Conservation (phyloP, 2,888 invertebrate genomes). For the Lagria hirta region DNA sequence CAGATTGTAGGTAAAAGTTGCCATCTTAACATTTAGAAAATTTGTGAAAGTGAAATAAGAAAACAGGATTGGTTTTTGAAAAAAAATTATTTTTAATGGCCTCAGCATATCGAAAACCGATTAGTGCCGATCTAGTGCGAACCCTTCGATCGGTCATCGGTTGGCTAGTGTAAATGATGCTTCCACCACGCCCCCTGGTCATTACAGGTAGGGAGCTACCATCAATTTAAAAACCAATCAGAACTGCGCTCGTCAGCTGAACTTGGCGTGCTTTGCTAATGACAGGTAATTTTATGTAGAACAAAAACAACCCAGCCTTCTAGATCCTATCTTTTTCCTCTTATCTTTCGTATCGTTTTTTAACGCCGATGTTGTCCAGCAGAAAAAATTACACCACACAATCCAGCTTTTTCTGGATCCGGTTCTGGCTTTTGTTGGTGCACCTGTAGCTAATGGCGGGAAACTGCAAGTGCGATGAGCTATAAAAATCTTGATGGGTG, state of each 20-base stretch:
- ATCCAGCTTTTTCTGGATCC: no score
- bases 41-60: no score
- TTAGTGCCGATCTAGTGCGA: conserved; percentile 45
- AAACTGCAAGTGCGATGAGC: no score
- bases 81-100: no score
- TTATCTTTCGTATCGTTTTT: conserved; percentile 27
- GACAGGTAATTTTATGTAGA: conserved; percentile 48
- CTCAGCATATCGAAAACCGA: conserved; percentile 51
- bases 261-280: conserved; percentile 48
- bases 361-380: no score
- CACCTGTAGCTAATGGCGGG: no score
- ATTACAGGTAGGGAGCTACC: conserved; percentile 55
- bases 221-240: conserved; percentile 56
- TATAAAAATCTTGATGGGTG: no score
- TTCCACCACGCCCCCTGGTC: conserved; percentile 53
- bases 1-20: no score
- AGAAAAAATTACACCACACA: no score
- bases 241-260: conserved; percentile 49
- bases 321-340: conserved; percentile 41
- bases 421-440: no score
- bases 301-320: conserved; percentile 48
- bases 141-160: conserved; percentile 49
- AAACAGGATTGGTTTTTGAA: no score
- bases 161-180: conserved; percentile 55
- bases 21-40: no score